phyloP scores from a whole-genome alignment of 2,797 vertebrate species.

The Epinephelus coioides region DNA sequence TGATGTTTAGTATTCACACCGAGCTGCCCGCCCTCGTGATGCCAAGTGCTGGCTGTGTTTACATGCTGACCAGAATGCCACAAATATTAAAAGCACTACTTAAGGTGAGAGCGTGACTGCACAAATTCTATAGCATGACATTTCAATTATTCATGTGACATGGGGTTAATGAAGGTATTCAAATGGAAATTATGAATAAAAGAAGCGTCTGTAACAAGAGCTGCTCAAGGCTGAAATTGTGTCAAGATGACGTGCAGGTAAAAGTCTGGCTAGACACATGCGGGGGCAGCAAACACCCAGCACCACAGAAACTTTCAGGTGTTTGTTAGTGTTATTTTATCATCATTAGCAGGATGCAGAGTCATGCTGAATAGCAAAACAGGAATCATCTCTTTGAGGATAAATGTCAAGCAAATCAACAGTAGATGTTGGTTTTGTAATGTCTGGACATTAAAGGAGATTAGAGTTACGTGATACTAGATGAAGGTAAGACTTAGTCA shows the following conservation, averaged over 20 bases:
- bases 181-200: neutral
- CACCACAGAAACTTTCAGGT: neutral
- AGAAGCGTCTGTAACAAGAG: neutral
- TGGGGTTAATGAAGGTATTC: neutral
- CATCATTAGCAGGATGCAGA: neutral
- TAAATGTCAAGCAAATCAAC: neutral
- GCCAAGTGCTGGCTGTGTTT: slow-evolving; percentile 17
- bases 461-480: neutral
- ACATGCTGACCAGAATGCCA: slow-evolving; percentile 1
- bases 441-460: neutral
- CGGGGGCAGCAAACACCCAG: no score
- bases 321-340: neutral
- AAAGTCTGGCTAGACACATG: neutral
- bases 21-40: neutral
- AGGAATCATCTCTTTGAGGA: neutral
- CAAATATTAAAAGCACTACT: neutral
- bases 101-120: slow-evolving; percentile 5
- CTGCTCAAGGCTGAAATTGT: neutral
- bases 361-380: neutral
- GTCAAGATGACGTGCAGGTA: neutral
- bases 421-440: neutral
- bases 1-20: slow-evolving; percentile 45
- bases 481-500: neutral
- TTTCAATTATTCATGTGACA: neutral
- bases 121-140: neutral